Evolutionary conservation across 2,888 invertebrate genomes (phyloP), one percentile per base, ranked within the genome.

Genomic region (Leptinotarsa rubiginosa): DNA sequence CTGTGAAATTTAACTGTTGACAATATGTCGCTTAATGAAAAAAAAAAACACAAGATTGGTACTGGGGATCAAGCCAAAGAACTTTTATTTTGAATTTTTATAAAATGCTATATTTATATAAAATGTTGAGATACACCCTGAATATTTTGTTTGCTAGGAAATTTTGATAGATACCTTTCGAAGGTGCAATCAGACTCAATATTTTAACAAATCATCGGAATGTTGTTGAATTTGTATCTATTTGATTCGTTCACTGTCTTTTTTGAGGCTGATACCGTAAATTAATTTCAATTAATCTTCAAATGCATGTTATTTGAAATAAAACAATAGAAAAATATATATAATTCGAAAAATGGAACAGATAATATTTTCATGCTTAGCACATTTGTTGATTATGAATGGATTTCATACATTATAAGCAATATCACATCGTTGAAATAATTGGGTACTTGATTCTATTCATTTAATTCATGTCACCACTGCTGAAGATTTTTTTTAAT

Each of bases 61-160:
- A 92, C 86, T 91, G 92, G 93, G 93, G 93, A 93, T 92, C 93
- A 93, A 93, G 92, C 92, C 93, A 93, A 93, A 93, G 93, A 93
- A 92, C 93, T 92, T 92, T 93, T 93, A 91, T 91, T 91, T 90
- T 89, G 88, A 90, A 89, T 90, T 90, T 90, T 90, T 90, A 87
- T 85, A 82, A 84, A 81, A 83, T 85, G 82, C 83, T 83, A 82
- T 83, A 84, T 87, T 86, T 85, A 86, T 86, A 86, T 83, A 82
- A 82, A 74, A 86, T 87, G 86, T 87, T 87, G 87, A 87, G 85
- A 85, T 87, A 85, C 84, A 83, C 83, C 85, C 85, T 56, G 20
- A 84, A 81, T 52, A 72, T 74, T 80, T 82, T 78, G 77, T 77
- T 76, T 77, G 78, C 78, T 79, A 74, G 54, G 73, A 69, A 67